Base-by-base conservation (phyloP, 2,888 invertebrate species). In the Apantesis nais region DNA sequence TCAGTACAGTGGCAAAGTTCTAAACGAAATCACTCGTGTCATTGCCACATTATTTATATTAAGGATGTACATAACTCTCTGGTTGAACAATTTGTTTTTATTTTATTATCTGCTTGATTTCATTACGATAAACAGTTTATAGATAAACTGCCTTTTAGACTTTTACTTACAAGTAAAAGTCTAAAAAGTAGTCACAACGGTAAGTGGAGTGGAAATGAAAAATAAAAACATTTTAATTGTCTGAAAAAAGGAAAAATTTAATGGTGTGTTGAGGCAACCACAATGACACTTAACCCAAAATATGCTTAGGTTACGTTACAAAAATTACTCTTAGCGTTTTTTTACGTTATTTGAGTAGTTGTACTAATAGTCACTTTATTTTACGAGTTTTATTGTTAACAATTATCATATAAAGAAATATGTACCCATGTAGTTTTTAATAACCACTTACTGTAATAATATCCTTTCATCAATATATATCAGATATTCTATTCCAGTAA, bases 201-300 rank as follows among this genome's bases (percentile, higher is more conserved):
- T 44, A 31, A 44, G 2, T 41, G 12, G 8, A 41, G n/a, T 48
- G 74, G 71, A 84, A 77, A 74, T 62, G 65, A 69, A 80, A 82
- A 81, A 82, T 80, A 83, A 85, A 83, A 80, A 79, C 85, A 83
- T 84, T 82, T 82, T 83, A 87, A 82, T 80, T 82, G 79, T 80
- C 81, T 77, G 84, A 88, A 86, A 80, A 81, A 68, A 73, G 80
- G 85, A 86, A 87, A 88, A 86, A 64, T 44, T 11, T 88, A 89
- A 91, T 88, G 85, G 79, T 80, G 83, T 79, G 77, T 84, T 85
- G 81, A 85, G 82, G 82, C 88, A 88, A 86, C n/a, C 29, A 72
- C 73, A 72, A 74, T 75, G 73, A 80, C 75, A 78, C 69, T 71
- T 73, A 76, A 78, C 70, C 52, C 52, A 29, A 58, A 58, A 76